A percentile compares a stretch with the other conserved stretches of the same genome.
phyloP scores from a whole-genome alignment of 2,888 invertebrate species.

The Drosophila flavopinicola region DNA sequence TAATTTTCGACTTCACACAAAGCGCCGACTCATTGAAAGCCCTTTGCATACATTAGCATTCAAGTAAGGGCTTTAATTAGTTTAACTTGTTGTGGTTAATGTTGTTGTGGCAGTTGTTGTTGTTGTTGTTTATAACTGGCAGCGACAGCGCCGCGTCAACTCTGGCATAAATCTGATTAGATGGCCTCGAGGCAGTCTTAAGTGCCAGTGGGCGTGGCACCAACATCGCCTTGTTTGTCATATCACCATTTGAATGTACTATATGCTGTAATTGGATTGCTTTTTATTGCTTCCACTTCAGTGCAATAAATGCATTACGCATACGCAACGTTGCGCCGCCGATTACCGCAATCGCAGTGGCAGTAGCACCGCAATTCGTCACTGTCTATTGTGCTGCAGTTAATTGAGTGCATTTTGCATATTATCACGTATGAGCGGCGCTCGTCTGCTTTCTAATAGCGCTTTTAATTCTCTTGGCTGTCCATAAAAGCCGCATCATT shows the following conservation, averaged over 20 bases:
- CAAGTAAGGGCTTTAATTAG: conserved; percentile 75
- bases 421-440: conserved; percentile 14
- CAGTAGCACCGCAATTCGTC: conserved; percentile 20
- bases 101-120: conserved; percentile 7
- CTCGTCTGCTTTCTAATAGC: not conserved
- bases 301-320: conserved; percentile 58
- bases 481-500: conserved; percentile 6
- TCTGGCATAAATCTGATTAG: conserved; percentile 54
- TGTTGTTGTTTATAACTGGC: conserved; percentile 28
- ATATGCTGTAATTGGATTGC: conserved; percentile 60
- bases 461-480: not conserved
- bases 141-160: conserved; percentile 27
- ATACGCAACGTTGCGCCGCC: conserved; percentile 54
- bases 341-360: conserved; percentile 7
- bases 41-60: conserved; percentile 77
- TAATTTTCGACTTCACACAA: conserved; percentile 67
- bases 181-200: conserved; percentile 29
- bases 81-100: conserved; percentile 64
- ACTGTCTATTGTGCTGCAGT: conserved; percentile 28
- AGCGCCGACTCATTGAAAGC: conserved; percentile 63
- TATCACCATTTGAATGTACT: conserved; percentile 50
- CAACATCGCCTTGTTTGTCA: conserved; percentile 20
- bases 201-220: conserved; percentile 11
- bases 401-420: conserved; percentile 49
- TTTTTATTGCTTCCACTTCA: conserved; percentile 61